Base-by-base conservation (phyloP, 2,797 vertebrate species). In the Leucoraja ocellata region DNA sequence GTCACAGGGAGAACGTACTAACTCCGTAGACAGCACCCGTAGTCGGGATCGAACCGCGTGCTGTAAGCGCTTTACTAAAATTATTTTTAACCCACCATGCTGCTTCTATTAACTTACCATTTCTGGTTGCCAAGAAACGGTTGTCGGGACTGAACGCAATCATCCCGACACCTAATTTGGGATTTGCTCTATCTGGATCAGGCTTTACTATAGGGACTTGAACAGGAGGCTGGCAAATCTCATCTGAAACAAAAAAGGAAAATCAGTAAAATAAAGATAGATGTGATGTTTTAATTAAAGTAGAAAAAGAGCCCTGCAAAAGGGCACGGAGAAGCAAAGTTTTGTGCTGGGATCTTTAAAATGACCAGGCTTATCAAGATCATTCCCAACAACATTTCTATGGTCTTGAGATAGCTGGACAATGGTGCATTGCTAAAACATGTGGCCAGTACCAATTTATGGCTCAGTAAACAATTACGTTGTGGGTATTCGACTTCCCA, bases 71-170 rank as follows among this genome's bases (percentile, higher is more conserved):
- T 46, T 46, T 68, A 88, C 61, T 32, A 68, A 79, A 6, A n/a
- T 18, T 1, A 91, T 7, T 36, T 74, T 91, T 74, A 74, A 91
- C 2, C 88, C 25, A 54, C 90, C 68, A 1, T 13, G 74, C 14
- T 28, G 71, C 25, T 91, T 11, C 4, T 16, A 91, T 32, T 91
- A 92, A 95, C 96, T 94, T 93, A 99, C 99, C 99, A 0, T 98
- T 99, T 95, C 96, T 98, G 3, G 98, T 98, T 32, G 98, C 98
- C 93, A 99, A 95, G 95, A 98, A 99, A 94, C 96, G 98, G 95
- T 97, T 98, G 95, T 99, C 98, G 0, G 97, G 94, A 94, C 98
- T 99, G 95, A 99, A 99, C 0, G 98, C 97, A 96, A 98, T 84
- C 84, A 96, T 94, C 84, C 98, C 98, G 0, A 99, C 84, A 21